phyloP scores from a whole-genome alignment of 2,113 vertebrate species.

The Cyrtonyx montezumae region DNA sequence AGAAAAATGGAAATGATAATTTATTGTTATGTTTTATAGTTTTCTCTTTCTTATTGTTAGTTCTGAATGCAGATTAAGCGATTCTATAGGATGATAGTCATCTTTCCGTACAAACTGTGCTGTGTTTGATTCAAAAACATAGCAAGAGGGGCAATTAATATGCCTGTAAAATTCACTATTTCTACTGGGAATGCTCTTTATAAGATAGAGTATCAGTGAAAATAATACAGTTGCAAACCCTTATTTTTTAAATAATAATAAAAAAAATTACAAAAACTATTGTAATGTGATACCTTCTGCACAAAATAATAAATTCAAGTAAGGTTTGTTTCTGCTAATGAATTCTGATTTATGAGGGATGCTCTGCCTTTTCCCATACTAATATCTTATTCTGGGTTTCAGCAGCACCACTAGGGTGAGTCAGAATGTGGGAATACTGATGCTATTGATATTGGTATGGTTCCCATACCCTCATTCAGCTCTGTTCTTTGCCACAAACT shows the following conservation, averaged over 20 bases:
- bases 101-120: not conserved
- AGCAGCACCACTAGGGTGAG: not conserved
- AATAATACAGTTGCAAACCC: not conserved
- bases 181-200: not conserved
- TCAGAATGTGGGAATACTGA: not conserved
- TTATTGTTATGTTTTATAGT: not conserved
- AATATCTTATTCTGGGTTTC: not conserved
- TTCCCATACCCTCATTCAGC: not conserved
- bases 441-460: not conserved
- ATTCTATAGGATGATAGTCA: not conserved
- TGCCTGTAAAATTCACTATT: not conserved
- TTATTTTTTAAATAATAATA: too few species aligned
- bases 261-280: not conserved
- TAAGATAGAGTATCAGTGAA: not conserved
- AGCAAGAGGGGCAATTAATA: not conserved
- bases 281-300: not conserved
- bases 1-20: not conserved
- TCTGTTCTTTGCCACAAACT: not conserved
- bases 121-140: not conserved
- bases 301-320: not conserved
- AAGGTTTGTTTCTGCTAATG: not conserved
- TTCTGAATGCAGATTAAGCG: not conserved
- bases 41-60: not conserved
- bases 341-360: not conserved
- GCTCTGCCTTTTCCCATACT: not conserved